Evolutionary conservation across 1,140 invertebrate species (phyloP), one percentile per base, ranked within the genome.

Genomic region (Megathymus violae): DNA sequence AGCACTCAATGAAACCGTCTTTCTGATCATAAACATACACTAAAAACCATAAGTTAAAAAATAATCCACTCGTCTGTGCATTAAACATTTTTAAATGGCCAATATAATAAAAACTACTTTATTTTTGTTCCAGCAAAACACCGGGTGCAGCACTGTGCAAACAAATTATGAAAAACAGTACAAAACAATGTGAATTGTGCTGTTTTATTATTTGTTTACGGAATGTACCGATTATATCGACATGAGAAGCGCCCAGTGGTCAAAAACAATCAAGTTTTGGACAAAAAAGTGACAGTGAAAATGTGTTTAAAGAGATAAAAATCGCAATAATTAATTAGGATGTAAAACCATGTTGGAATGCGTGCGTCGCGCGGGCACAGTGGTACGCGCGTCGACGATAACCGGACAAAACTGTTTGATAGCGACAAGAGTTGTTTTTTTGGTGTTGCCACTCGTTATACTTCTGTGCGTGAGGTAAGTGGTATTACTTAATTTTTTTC

Each of bases 281-380:
- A 70, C 63, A 71, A 66, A 69, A 68, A 19, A 60, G 69, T 71
- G 71, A 25, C 47, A 62, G 67, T 70, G 63, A 67, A 56, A 60
- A 73, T 74, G 68, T 76, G 62, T 77, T 76, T 63, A 36, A 71
- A 68, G 44, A 64, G 64, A 73, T 76, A 74, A 72, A 64, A 67
- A 76, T 69, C 67, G 59, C 40, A 69, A 69, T 41, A 75, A 76
- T 69, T 74, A 71, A 72, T 74, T 76, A 82, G 74, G 80, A 87
- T 88, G 82, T 88, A 76, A 85, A 69, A 75, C 68, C 71, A 88
- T 88, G 85, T 78, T 77, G 78, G 78, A 54, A 88, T 84, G 82
- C 58, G 76, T 74, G 76, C 79, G 76, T 78, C 76, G 78, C 74
- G 78, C 71, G 64, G 62, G 59, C 75, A 61, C 63, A 47, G 69